Percentiles rank a stretch among this genome's conserved stretches.
Conservation (phyloP, 2,113 vertebrate species). For the Sander lucioperca region DNA sequence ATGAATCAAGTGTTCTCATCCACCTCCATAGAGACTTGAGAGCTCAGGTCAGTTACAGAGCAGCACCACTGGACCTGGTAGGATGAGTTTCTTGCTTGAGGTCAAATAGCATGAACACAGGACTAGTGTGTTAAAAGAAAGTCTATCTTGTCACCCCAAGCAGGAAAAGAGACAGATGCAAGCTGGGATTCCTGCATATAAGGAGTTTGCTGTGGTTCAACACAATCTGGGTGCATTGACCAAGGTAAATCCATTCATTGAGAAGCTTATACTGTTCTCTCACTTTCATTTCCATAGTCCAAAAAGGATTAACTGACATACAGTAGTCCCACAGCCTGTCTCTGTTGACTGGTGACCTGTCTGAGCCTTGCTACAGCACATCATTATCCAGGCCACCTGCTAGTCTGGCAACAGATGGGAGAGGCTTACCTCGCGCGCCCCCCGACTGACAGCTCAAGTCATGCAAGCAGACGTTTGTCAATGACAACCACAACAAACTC, state of each 20-base stretch:
- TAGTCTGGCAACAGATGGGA: slow-evolving; percentile 64
- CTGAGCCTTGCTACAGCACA: slow-evolving; percentile 36
- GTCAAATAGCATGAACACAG: slow-evolving; percentile 1
- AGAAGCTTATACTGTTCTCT: neutral
- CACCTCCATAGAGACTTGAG: slow-evolving; percentile 2
- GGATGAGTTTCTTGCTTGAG: neutral
- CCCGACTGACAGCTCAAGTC: slow-evolving; percentile 57
- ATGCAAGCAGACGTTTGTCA: slow-evolving; percentile 65
- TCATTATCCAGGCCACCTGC: slow-evolving; percentile 76
- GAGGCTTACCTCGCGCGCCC: slow-evolving; percentile 65
- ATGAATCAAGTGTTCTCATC: neutral
- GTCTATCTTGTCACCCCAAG: neutral
- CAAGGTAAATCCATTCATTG: neutral
- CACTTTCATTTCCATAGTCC: slow-evolving; percentile 19
- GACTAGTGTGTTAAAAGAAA: neutral
- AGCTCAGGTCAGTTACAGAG: slow-evolving; percentile 9
- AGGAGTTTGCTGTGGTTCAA: neutral
- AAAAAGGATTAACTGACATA: neutral
- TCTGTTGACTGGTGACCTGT: slow-evolving; percentile 37
- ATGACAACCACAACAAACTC: slow-evolving; percentile 65
- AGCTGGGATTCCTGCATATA: neutral
- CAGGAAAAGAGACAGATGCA: neutral
- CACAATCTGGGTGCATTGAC: neutral
- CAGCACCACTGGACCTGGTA: neutral
- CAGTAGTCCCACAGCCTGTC: neutral